Conservation (phyloP, 30 jellyfish, hydroid and myxozoan species). For the Mastigias papua region DNA sequence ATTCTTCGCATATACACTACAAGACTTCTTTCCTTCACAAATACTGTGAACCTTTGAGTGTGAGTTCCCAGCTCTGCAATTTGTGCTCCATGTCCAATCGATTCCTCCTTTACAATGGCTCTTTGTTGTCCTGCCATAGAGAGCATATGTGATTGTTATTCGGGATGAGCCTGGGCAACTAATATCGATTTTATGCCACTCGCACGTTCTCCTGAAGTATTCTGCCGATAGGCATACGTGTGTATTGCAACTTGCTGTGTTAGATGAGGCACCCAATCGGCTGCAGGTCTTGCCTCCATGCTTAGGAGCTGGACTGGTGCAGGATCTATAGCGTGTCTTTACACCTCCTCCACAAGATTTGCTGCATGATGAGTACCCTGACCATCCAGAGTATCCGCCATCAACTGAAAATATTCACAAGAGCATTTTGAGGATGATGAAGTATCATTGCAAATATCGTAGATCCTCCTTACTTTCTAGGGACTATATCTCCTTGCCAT, state of each 20-base stretch:
- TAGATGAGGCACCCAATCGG: not conserved
- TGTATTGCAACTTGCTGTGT: constrained; percentile 1
- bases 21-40: constrained; percentile 39
- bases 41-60: constrained; percentile 19
- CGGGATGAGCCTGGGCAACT: constrained; percentile 41
- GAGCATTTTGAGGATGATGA: too few species aligned
- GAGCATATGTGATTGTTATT: constrained; percentile 51
- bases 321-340: not conserved
- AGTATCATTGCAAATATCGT: too few species aligned
- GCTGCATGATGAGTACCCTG: constrained; percentile 7
- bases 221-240: constrained; percentile 31
- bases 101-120: constrained; percentile 7
- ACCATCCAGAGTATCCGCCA: constrained; percentile 24
- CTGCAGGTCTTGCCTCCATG: constrained; percentile 13
- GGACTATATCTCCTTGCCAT: too few species aligned
- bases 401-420: not conserved
- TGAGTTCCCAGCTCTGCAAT: constrained; percentile 39
- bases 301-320: constrained; percentile 15
- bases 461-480: too few species aligned
- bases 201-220: constrained; percentile 13
- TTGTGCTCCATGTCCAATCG: constrained; percentile 39
- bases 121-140: constrained; percentile 55
- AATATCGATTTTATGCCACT: not conserved
- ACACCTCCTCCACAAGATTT: constrained; percentile 26
- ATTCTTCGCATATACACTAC: constrained; percentile 47